phyloP scores from a whole-genome alignment of 92 coral and sea anemone genomes.

The Parazoanthus swiftii region DNA sequence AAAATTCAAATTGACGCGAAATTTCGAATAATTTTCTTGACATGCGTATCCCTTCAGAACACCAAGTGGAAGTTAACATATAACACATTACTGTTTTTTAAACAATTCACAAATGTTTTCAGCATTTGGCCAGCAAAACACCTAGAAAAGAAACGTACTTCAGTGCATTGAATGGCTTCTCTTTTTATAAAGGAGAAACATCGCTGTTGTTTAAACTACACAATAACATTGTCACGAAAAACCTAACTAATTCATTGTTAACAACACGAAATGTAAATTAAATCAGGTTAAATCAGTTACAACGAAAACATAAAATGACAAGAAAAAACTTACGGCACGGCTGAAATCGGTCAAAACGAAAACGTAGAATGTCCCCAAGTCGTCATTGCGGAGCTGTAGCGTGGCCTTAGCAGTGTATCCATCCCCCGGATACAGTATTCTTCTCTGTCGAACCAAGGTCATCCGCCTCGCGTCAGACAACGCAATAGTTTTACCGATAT shows the following conservation, averaged over 20 bases:
- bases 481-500: slow-evolving; percentile 57
- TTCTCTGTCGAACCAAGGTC: slow-evolving; percentile 43
- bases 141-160: background rate
- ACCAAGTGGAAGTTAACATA: background rate
- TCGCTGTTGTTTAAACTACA: too few relatives aligned
- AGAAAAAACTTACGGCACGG: slow-evolving; percentile 19
- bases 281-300: background rate
- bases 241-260: background rate
- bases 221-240: too few relatives aligned
- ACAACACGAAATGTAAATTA: background rate
- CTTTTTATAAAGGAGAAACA: too few relatives aligned
- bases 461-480: slow-evolving; percentile 50
- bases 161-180: too few relatives aligned
- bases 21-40: background rate
- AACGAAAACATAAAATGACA: background rate
- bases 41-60: background rate
- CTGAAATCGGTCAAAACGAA: slow-evolving; percentile 58
- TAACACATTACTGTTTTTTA: background rate
- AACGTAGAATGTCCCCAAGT: slow-evolving; percentile 68
- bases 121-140: background rate
- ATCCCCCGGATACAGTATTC: slow-evolving; percentile 65
- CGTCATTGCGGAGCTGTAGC: slow-evolving; percentile 52
- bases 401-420: slow-evolving; percentile 61
- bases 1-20: background rate
- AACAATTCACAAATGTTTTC: too few relatives aligned